Conservation (phyloP, 1,140 invertebrate species). For the Apis florea region DNA sequence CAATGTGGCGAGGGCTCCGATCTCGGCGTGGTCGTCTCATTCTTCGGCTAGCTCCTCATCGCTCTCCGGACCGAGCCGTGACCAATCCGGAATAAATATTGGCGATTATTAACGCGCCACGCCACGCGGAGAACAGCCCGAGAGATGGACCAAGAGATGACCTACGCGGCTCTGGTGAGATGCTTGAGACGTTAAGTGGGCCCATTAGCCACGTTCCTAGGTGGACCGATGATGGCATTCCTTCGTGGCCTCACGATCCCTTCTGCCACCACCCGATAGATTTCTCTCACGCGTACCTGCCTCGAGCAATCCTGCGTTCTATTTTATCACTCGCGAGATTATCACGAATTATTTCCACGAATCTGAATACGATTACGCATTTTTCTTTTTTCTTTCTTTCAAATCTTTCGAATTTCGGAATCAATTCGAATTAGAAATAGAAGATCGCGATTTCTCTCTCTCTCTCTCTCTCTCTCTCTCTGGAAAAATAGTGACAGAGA, state of each 20-base stretch:
- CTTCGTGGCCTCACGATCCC: constrained; percentile 52
- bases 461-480: too few relatives aligned
- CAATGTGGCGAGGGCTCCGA: constrained; percentile 62
- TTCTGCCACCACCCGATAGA: constrained; percentile 13
- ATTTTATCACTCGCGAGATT: too few relatives aligned
- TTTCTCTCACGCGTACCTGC: constrained; percentile 58
- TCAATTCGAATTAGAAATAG: too few relatives aligned
- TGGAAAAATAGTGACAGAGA: too few relatives aligned
- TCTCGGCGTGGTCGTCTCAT: constrained; percentile 62
- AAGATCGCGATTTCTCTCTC: too few relatives aligned
- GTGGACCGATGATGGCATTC: constrained; percentile 69
- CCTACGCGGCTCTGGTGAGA: constrained; percentile 58
- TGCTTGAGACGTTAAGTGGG: constrained; percentile 80
- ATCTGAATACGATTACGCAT: too few relatives aligned
- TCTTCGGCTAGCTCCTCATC: constrained; percentile 72
- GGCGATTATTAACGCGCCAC: constrained; percentile 78
- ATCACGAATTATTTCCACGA: too few relatives aligned
- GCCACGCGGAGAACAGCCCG: constrained; percentile 25
- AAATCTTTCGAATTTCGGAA: too few relatives aligned
- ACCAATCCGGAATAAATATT: constrained; percentile 80
- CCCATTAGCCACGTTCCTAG: constrained; percentile 77
- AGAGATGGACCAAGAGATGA: constrained; percentile 53
- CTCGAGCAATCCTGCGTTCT: background rate
- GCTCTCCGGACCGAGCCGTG: constrained; percentile 77
- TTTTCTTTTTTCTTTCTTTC: too few relatives aligned